Evolutionary conservation across 2,888 invertebrate species (phyloP).

Genomic region (Tipula lateralis): DNA sequence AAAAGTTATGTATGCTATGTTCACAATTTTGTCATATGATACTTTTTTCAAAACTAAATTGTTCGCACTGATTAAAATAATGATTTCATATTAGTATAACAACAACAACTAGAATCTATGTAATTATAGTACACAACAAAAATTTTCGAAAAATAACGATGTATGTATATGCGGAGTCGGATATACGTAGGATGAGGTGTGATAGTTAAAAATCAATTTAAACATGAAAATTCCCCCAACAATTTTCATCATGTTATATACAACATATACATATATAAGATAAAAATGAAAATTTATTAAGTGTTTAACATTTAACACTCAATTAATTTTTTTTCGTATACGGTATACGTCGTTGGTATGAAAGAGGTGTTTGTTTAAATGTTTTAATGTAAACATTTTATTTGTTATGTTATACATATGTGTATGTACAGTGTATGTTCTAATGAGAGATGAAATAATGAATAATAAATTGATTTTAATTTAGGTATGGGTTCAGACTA

Average conservation of each 20-base stretch:
- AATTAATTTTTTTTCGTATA: neutral
- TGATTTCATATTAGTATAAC: neutral
- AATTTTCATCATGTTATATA: neutral
- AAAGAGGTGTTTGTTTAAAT: neutral
- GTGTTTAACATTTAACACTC: slow-evolving; percentile 19
- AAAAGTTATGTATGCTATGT: neutral
- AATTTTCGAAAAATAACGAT: neutral
- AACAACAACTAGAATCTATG: neutral
- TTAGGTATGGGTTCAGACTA: neutral
- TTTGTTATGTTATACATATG: neutral
- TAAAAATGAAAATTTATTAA: slow-evolving; percentile 19
- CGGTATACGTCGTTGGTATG: neutral
- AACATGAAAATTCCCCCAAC: neutral
- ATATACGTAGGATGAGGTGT: neutral
- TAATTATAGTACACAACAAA: neutral
- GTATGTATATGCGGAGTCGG: neutral
- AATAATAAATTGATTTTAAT: neutral
- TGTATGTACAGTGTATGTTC: neutral
- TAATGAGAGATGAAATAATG: neutral
- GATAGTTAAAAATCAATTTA: slow-evolving; percentile 24
- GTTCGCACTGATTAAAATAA: neutral
- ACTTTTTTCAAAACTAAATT: neutral
- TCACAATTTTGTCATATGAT: neutral
- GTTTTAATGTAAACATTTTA: slow-evolving; percentile 15
- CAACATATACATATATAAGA: neutral